Percentiles rank a stretch among this genome's conserved stretches.
Conservation (phyloP, 2,888 invertebrate species). For the Acronicta leporina region DNA sequence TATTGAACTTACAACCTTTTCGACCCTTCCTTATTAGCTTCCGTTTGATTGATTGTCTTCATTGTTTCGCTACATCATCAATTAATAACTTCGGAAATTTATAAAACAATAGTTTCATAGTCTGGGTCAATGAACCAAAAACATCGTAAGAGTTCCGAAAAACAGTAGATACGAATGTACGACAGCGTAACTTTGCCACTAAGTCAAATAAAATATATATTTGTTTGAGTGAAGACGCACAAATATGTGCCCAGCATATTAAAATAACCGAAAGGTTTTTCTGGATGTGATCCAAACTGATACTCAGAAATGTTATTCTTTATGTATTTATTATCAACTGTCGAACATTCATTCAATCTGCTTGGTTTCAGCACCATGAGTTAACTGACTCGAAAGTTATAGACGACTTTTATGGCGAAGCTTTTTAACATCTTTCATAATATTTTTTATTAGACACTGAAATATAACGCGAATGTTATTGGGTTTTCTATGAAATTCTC, state of each 20-base stretch:
- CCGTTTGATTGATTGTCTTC: slow-evolving; percentile 43
- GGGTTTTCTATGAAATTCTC: too few species aligned
- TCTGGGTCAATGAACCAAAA: slow-evolving; percentile 22
- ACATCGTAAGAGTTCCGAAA: slow-evolving; percentile 3
- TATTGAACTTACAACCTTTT: slow-evolving; percentile 31
- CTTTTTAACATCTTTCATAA: too few species aligned
- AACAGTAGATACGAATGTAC: background rate
- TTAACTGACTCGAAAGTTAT: too few species aligned
- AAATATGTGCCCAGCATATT: slow-evolving; percentile 24
- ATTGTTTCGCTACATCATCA: slow-evolving; percentile 44
- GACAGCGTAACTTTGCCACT: slow-evolving; percentile 11
- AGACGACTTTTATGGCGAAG: too few species aligned
- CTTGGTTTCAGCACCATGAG: too few species aligned
- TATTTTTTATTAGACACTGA: too few species aligned
- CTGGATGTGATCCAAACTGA: slow-evolving; percentile 20
- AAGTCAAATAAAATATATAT: slow-evolving; percentile 12
- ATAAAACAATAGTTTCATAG: slow-evolving; percentile 16
- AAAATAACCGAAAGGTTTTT: slow-evolving; percentile 12
- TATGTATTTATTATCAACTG: background rate
- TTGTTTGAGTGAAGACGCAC: slow-evolving; percentile 3
- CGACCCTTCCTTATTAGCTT: slow-evolving; percentile 7
- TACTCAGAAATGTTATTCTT: background rate
- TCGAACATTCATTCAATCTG: too few species aligned
- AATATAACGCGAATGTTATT: too few species aligned
- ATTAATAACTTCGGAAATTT: slow-evolving; percentile 35